These are phyloP conservation scores for Chunga burmeisteri DNA, from an alignment of 2,113 vertebrate species.

Conservation along the genomic window DNA sequence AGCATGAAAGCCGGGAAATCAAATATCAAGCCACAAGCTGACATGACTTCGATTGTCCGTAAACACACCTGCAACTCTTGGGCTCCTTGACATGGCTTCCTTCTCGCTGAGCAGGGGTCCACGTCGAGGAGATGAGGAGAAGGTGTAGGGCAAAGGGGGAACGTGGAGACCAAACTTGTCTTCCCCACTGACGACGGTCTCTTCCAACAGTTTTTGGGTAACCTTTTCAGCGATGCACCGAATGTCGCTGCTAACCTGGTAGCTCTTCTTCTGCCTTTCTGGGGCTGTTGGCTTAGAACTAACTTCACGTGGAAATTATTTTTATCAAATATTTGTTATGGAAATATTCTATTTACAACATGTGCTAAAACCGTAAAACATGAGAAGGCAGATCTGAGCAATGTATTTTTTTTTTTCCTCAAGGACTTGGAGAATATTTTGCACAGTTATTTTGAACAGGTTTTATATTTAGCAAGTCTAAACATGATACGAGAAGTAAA, in stretches of 20 bases:
- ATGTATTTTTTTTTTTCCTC: not conserved
- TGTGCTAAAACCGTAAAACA: not conserved
- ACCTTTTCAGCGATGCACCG: not conserved
- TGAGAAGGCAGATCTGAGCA: not conserved
- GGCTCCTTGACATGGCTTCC: not conserved
- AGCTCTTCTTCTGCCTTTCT: not conserved
- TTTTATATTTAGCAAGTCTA: constrained; percentile 49
- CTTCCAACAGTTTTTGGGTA: not conserved
- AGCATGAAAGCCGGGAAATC: not conserved
- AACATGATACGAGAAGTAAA: constrained; percentile 9
- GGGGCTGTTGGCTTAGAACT: not conserved
- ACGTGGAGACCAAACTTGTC: not conserved
- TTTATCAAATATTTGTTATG: constrained; percentile 3
- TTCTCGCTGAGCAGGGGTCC: not conserved
- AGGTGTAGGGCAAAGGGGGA: not conserved
- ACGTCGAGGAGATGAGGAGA: not conserved
- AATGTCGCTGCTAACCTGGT: not conserved
- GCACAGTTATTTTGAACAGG: constrained; percentile 15
- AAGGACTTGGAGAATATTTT: constrained; percentile 1
- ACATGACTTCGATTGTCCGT: not conserved
- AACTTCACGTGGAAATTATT: not conserved
- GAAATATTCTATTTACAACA: constrained; percentile 25
- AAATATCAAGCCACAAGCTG: not conserved
- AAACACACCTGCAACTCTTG: not conserved
- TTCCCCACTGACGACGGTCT: not conserved